Base-by-base conservation (phyloP, 2,113 vertebrate species). In the Emydura subglobosa region DNA sequence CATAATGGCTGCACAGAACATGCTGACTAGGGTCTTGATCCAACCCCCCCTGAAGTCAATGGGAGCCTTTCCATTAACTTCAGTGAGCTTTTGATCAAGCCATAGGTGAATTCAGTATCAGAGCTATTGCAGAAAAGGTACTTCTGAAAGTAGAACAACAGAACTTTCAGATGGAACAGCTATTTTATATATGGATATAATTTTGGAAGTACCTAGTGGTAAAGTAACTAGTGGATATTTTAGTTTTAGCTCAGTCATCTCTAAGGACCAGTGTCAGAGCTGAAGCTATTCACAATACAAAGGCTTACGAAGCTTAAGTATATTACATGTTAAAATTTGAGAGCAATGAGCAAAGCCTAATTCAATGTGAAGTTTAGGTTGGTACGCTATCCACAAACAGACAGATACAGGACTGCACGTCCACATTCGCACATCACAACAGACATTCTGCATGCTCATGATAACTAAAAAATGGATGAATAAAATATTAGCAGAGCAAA, bases 381-480 rank as follows among this genome's bases (percentile, higher is more conserved):
- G 86, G 86, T 93, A 92, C 76, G 88, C 74, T 87, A 88, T 94
- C 90, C 93, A 89, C 87, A 89, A 92, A 61, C 34, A 85, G 87
- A 87, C 54, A 81, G 86, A 82, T 94, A 90, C 49, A 91, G 79
- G 92, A 94, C 76, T 72, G 31, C 76, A 42, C 53, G 27, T 47
- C 86, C 34, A n/a, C 83, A 55, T 80, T 83, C n/a, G 49, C 29
- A 83, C 31, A 92, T 68, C 51, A 79, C 76, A 90, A 76, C 79
- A 44, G 83, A 49, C 29, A 11, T 84, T 65, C 31, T 31, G 44
- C 50, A 61, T 61, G 87, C 84, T 59, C 65, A 78, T 54, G 78
- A 51, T 87, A 78, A 83, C 94, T 89, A 95, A 96, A 76, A 95
- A 93, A 95, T 89, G 91, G 92, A 89, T 83, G 83, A 51, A n/a